These are phyloP conservation scores for Pseudomyrmex concolor DNA, from an alignment of 1,140 invertebrate genomes.

Conservation along the genomic window DNA sequence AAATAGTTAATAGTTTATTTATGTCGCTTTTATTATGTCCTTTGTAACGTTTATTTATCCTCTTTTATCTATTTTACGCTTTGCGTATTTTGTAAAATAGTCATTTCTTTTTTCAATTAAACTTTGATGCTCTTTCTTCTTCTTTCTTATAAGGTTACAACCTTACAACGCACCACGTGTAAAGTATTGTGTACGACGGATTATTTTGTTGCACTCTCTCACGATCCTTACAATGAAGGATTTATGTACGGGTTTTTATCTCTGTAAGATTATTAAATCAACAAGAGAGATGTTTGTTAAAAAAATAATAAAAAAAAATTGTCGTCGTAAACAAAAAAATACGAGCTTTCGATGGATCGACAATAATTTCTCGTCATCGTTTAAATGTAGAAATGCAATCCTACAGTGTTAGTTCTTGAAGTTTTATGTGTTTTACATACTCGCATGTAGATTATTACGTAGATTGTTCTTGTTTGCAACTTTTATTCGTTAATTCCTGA, in stretches of 20 bases:
- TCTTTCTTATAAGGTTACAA: constrained; percentile 21
- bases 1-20: constrained; percentile 71
- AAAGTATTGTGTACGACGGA: constrained; percentile 43
- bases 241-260: constrained; percentile 45
- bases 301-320: neutral
- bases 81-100: constrained; percentile 71
- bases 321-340: constrained; percentile 42
- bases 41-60: constrained; percentile 53
- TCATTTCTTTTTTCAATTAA: constrained; percentile 51
- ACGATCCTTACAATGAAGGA: constrained; percentile 25
- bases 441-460: neutral
- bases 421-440: neutral
- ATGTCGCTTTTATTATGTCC: constrained; percentile 74
- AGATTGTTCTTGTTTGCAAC: neutral
- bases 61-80: neutral
- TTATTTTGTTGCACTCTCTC: constrained; percentile 21
- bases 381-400: neutral
- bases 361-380: constrained; percentile 8
- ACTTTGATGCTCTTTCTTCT: no score
- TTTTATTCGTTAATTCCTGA: constrained; percentile 32
- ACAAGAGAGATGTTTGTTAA: constrained; percentile 13
- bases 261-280: neutral
- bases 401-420: constrained; percentile 20
- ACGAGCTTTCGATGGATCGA: constrained; percentile 72
- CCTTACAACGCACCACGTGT: constrained; percentile 32